Evolutionary conservation across 2,113 vertebrate genomes (phyloP), one percentile per base, ranked within the genome.

Genomic region (Nyctereutes procyonoides): DNA sequence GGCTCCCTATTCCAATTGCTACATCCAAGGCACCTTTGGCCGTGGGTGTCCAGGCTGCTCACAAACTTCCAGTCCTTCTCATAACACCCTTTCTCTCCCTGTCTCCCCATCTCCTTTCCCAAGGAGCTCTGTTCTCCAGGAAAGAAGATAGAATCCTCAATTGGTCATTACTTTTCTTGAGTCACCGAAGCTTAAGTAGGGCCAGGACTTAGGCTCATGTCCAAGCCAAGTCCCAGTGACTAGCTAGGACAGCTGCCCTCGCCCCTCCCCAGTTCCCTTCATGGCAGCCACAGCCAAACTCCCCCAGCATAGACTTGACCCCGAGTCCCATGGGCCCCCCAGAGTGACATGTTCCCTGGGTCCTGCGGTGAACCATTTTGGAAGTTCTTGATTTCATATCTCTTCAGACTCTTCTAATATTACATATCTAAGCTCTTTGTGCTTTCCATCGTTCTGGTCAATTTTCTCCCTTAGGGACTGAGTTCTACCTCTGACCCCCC

Each of bases 91-190:
- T 26, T 51, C 65, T 71, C 35, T 83, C 43, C 56, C 53, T n/a
- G 8, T 32, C 14, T 28, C n/a, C 26, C 13, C 35, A 8, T 24
- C 30, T 53, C 13, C 63, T 28, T 19, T 77, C 20, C 9, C 55
- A 74, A 80, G 28, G 65, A 56, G 30, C 30, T 14, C 76, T 82
- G 8, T 60, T 73, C 93, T 93, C 56, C 63, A 77, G 55, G 65
- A 30, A 77, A 88, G 43, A 79, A 69, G 38, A 92, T 26, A 20
- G 88, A 69, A 82, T 32, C 13, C 51, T 86, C 13, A 86, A 56
- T 17, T 20, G 77, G 14, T 32, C 83, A 65, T 65, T n/a, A 20
- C 69, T 95, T 88, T 81, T 51, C 67, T 12, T 76, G 90, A 32
- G 58, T 96, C 62, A 83, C 6, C 71, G 38, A 90, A 80, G 89